These are phyloP conservation scores for Acinonyx jubatus DNA, from an alignment of 2,113 vertebrate genomes.

Conservation along the genomic window DNA sequence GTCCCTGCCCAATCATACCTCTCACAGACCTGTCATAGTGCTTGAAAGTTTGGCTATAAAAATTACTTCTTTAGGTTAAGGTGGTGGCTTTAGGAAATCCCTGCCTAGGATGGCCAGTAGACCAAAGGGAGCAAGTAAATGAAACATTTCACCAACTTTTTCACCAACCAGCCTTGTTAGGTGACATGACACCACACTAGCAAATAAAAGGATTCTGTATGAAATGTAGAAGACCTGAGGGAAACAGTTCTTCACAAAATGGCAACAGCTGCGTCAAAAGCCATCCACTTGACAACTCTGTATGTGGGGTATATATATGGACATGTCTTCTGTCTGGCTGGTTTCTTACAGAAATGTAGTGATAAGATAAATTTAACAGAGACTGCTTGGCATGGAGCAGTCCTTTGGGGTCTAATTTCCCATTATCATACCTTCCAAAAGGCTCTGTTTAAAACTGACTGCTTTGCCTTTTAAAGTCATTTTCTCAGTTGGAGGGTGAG, in stretches of 20 bases:
- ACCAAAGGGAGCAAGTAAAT: background rate
- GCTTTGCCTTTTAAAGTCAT: background rate
- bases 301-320: background rate
- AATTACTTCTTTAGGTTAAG: background rate
- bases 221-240: background rate
- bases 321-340: background rate
- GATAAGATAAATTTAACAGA: background rate
- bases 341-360: background rate
- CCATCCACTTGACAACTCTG: background rate
- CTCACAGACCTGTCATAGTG: background rate
- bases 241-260: background rate
- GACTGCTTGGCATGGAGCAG: background rate
- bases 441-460: background rate
- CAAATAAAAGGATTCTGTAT: background rate
- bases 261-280: background rate
- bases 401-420: background rate
- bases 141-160: background rate
- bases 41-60: slow-evolving; percentile 12
- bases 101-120: background rate
- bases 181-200: background rate
- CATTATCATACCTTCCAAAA: background rate
- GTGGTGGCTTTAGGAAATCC: background rate
- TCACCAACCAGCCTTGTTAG: background rate
- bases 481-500: background rate
- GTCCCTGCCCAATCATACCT: background rate